phyloP scores from a whole-genome alignment of 2,797 vertebrate genomes.

The Podarcis siculus region DNA sequence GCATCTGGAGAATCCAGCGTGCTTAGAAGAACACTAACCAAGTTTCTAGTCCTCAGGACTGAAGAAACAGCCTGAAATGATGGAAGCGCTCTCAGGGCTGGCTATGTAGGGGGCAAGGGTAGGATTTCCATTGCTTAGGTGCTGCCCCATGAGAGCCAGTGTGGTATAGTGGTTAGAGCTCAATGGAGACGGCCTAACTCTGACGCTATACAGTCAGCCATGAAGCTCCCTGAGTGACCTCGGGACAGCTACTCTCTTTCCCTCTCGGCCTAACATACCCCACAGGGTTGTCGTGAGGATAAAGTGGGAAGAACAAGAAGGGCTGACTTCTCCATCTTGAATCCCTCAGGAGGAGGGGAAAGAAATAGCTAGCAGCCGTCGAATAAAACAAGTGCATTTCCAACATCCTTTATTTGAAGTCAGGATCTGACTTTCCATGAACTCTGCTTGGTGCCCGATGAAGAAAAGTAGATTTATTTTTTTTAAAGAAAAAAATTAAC shows the following conservation, averaged over 20 bases:
- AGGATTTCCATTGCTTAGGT: background rate
- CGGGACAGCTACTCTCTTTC: background rate
- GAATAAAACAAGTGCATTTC: background rate
- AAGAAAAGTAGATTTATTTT: too few species aligned
- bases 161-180: background rate
- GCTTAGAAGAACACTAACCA: background rate
- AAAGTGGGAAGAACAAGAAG: background rate
- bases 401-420: too few species aligned
- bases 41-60: background rate
- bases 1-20: too few species aligned
- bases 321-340: too few species aligned
- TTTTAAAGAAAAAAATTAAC: too few species aligned
- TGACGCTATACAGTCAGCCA: background rate
- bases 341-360: background rate
- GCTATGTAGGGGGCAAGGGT: rapidly evolving
- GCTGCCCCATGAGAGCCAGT: background rate
- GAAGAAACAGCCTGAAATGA: background rate
- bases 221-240: background rate
- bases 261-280: background rate
- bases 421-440: background rate
- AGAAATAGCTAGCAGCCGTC: background rate
- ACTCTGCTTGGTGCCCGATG: background rate
- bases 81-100: background rate
- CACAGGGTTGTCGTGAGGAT: background rate
- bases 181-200: background rate